Evolutionary conservation across 2,888 invertebrate species (phyloP), one percentile per base, ranked within the genome.

Genomic region (Gryllus longicercus): DNA sequence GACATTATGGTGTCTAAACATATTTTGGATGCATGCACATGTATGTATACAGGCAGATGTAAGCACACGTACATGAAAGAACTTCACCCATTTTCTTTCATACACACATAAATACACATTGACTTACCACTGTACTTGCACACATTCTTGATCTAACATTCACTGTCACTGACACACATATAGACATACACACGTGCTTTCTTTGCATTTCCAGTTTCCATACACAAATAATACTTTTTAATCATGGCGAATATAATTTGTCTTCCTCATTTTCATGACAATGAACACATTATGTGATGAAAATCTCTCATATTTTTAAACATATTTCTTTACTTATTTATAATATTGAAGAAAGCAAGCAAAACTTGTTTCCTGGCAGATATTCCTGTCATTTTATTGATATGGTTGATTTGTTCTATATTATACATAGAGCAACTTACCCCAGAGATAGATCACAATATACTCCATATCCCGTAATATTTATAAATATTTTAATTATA

Each of bases 211-310:
- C 38, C n/a, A 63, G 63, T 63, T 63, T 63, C 38, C 63, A 63
- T 63, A 63, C 63, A 63, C 63, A 63, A 63, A 63, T 63, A 63
- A 63, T 63, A 63, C 63, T 63, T 63, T 38, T 63, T 63, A 63
- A 63, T 63, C 63, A 63, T 63, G 63, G 63, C 63, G n/a, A 63
- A 63, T 63, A 63, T n/a, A 63, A 63, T 63, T 63, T 63, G 63
- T 78, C 78, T 78, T 50, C 51, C 50, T 76, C 18, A 23, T 38
- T 76, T 76, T 38, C 76, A 76, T 78, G 21, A 16, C 21, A 74
- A 74, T 81, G 81, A 81, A 81, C 81, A 81, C 81, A 81, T 81
- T 79, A 81, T 77, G 81, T 81, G 81, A 81, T 81, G 79, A 79
- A 74, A 77, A 79, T 74, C 49, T 78, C 51, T 63, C n/a, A n/a